Evolutionary conservation across 1,140 invertebrate species (phyloP), one percentile per base, ranked within the genome.

Genomic region (Drosophila lacteicornis): DNA sequence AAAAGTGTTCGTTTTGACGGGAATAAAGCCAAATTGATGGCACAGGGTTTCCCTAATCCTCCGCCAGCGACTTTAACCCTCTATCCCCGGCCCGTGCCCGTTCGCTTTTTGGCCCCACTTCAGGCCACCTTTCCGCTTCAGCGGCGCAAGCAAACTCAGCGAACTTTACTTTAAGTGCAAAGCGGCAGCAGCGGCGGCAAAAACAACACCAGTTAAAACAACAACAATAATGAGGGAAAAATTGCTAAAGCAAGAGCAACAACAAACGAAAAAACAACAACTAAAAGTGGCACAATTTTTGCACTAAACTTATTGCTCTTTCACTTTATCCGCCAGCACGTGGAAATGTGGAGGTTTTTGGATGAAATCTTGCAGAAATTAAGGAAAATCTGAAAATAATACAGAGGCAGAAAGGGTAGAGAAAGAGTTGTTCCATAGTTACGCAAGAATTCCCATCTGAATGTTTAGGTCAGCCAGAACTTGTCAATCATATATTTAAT

Each of bases 131-230:
- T 86, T 87, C 67, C 79, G 76, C 83, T 87, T 86, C 83, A 82
- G 47, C 75, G 61, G 63, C 57, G 60, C 60, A 60, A 53, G 65
- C 79, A 30, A 76, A 79, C 79, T 73, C 79, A 68, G 73, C 83
- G 70, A 87, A 83, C 83, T 86, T 82, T 77, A 86, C 83, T 86
- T 82, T 80, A 86, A 87, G 80, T 86, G 83, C 83, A 87, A 87
- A 87, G 51, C 83, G 63, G 49, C 59, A 77, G 47, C 50, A 78
- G 6, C 22, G 22, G 22, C 22, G 22, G 22, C 22, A 25, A 45
- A 45, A 60, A 45, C 12, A 63, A 38, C 27, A 53, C 6, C 40
- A 42, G 40, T 42, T 42, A 42, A 47, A 51, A 22, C 42, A 36
- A 43, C 40, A 58, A 65, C 60, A 45, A 27, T n/a, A 66, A 38